Base-by-base conservation (phyloP, 2,797 vertebrate genomes). In the Ciconia nigra region DNA sequence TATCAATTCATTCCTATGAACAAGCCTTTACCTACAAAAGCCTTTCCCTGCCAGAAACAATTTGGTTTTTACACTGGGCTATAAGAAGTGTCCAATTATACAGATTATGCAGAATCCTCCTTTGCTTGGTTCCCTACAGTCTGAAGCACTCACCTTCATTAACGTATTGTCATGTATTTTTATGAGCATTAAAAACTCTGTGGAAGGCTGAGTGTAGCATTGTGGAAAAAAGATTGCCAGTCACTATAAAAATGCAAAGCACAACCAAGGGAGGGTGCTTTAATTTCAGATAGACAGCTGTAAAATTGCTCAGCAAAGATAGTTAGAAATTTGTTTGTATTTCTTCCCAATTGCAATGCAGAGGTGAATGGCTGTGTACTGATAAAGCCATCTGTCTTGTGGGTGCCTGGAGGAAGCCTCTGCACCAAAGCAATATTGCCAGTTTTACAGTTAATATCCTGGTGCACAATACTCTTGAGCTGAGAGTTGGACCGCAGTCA, bases 331-430 rank as follows among this genome's bases (percentile, higher is more conserved):
- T 92, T 83, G 83, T 76, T 94, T 87, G 76, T 39, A 58, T 83
- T 89, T 89, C 91, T 89, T 91, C 90, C 37, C 76, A 85, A n/a
- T 91, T 94, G 78, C 71, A 96, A 83, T 47, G 82, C 69, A 94
- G 83, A 90, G 88, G 83, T 96, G 94, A 97, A 94, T 61, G 88
- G 86, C 76, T 93, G 65, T 71, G 78, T 44, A 52, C 89, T 83
- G 95, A 96, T 95, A 96, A 89, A 97, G 74, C 92, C 90, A 95
- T 95, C 92, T 96, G 83, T 96, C 93, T 90, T 80, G 76, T 80
- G 47, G 55, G 58, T 92, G 93, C 86, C 93, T 91, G 78, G 83
- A 97, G 90, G 76, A 87, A 92, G 86, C 25, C 47, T 91, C 70
- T 84, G 86, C 90, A 83, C 88, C 81, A 88, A 82, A 94, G 87